phyloP scores from a whole-genome alignment of 92 coral and sea anemone genomes.

The Epizoanthus fatuus region DNA sequence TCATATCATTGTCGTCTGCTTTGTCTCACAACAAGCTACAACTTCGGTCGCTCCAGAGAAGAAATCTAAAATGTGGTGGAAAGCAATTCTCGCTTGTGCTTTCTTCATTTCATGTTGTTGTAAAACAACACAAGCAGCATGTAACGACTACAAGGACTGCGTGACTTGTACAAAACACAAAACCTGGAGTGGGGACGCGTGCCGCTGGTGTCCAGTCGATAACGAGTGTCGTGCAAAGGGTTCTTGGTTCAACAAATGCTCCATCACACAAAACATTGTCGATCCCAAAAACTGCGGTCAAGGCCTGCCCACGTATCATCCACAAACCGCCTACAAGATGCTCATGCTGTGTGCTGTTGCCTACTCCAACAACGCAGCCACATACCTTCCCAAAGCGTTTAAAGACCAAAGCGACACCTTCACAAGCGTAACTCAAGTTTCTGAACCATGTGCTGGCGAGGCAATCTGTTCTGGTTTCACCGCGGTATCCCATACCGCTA shows the following conservation, averaged over 20 bases:
- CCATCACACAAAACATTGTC: constrained; percentile 33
- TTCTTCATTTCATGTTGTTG: too few species aligned
- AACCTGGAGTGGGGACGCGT: constrained; percentile 38
- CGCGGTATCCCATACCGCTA: constrained; percentile 31
- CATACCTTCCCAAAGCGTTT: constrained; percentile 30
- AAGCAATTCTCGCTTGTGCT: too few species aligned
- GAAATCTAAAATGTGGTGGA: too few species aligned
- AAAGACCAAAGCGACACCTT: constrained; percentile 27
- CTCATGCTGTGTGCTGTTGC: constrained; percentile 46
- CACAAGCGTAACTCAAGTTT: constrained; percentile 13
- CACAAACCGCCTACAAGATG: constrained; percentile 38
- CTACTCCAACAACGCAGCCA: constrained; percentile 48
- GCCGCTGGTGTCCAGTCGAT: constrained; percentile 33
- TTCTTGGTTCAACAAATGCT: constrained; percentile 14
- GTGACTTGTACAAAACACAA: constrained; percentile 43
- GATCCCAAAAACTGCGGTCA: not conserved
- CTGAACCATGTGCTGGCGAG: constrained; percentile 24
- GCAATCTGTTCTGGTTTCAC: constrained; percentile 45
- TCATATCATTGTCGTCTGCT: too few species aligned
- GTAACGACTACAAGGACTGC: constrained; percentile 21
- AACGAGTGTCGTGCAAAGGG: not conserved
- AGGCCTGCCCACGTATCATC: not conserved
- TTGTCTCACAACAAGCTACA: too few species aligned
- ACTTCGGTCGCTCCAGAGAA: too few species aligned
- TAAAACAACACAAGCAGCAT: not conserved